Evolutionary conservation across 2,888 invertebrate species (phyloP), one percentile per base, ranked within the genome.

Genomic region (Cataglyphis albicans): DNA sequence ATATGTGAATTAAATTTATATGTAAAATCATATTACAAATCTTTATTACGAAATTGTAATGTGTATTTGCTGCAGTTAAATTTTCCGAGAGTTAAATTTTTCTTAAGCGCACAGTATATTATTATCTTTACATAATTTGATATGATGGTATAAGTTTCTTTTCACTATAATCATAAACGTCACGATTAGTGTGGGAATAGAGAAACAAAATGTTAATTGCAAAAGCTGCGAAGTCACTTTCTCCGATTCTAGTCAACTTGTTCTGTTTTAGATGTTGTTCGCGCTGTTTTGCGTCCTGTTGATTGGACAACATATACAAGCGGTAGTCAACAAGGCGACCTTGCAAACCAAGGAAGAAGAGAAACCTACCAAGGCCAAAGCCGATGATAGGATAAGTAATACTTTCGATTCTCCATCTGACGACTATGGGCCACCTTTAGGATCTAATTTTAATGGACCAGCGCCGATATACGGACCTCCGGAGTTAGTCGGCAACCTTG

Each of bases 401-500:
- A 83, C 87, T 15, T 92, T 92, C 44, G 88, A 89, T 12, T 89
- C 87, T 48, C 87, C 87, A 1, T 38, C 86, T 9, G 86, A 91
- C n/a, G 90, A 92, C 25, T 93, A 93, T 68, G 93, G 92, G 2
- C 91, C 89, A 41, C 91, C 93, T 57, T 81, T 48, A 15, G 87
- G 87, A 7, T 67, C 87, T 3, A 85, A 88, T 21, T 91, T 91
- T 81, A 91, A 91, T n/a, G 92, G 92, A 12, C 93, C 95, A 18
- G 93, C 94, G 12, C 95, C 94, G 10, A 91, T 93, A 25, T 95
- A 95, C 86, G 95, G 95, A 9, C 94, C 95, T 48, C 95, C 95
- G 63, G 93, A 94, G 90, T 91, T 82, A 90, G 95, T 90, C 89
- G 95, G 91, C 82, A 94, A 89, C 92, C 95, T 92, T 75, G 92